These are phyloP conservation scores for Adelosebastes latens DNA, from an alignment of 2,797 vertebrate genomes.

Conservation along the genomic window DNA sequence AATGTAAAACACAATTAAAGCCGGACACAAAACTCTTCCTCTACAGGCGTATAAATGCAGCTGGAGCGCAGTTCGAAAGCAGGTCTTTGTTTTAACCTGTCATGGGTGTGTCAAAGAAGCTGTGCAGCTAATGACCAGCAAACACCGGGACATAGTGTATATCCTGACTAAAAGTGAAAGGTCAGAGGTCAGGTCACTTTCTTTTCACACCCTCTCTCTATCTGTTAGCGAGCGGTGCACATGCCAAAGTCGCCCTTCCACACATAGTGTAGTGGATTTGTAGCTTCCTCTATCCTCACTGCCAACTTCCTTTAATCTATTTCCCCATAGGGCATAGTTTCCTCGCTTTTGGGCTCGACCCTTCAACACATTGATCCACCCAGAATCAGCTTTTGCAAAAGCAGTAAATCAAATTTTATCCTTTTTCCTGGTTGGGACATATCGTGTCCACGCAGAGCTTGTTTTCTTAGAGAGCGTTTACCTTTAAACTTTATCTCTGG, in stretches of 20 bases:
- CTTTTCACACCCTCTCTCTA: slow-evolving; percentile 23
- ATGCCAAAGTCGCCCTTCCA: slow-evolving; percentile 15
- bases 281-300: slow-evolving; percentile 60
- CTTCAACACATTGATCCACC: slow-evolving; percentile 3
- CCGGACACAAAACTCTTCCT: not conserved
- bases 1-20: not conserved
- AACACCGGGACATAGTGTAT: not conserved
- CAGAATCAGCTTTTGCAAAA: not conserved
- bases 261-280: slow-evolving; percentile 29
- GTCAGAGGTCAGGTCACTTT: slow-evolving; percentile 26
- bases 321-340: slow-evolving; percentile 37
- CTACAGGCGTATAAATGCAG: not conserved
- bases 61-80: slow-evolving; percentile 9
- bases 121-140: not conserved
- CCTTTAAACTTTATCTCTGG: slow-evolving; percentile 22
- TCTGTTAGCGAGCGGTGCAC: slow-evolving; percentile 38
- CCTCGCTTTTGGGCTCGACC: slow-evolving; percentile 21
- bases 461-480: not conserved
- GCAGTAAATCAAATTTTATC: not conserved
- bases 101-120: slow-evolving; percentile 31
- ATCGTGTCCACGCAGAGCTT: not conserved
- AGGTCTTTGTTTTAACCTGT: not conserved
- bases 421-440: not conserved
- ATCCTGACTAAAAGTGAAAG: slow-evolving; percentile 11
- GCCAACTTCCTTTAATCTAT: slow-evolving; percentile 63